These are phyloP conservation scores for Lontra canadensis DNA, from an alignment of 2,113 vertebrate genomes.

Conservation along the genomic window DNA sequence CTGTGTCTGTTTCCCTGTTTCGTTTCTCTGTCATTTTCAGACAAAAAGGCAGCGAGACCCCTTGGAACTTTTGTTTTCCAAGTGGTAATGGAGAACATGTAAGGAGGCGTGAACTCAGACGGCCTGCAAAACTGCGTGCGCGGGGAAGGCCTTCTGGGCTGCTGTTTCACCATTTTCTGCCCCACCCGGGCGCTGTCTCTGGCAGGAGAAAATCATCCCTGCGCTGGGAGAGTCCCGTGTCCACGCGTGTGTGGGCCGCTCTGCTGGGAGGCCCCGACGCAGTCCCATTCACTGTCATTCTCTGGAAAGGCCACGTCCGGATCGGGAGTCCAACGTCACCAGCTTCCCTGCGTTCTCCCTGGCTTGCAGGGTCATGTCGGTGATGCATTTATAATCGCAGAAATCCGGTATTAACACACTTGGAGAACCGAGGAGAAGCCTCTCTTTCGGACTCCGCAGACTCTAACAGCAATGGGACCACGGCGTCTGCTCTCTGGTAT, in stretches of 20 bases:
- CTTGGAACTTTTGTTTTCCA: constrained; percentile 52
- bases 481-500: rapidly evolving
- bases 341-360: neutral
- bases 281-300: rapidly evolving
- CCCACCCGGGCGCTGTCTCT: rapidly evolving
- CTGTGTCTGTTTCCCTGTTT: neutral
- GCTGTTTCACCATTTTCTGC: neutral
- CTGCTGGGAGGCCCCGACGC: rapidly evolving
- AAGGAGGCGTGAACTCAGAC: neutral
- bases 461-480: neutral
- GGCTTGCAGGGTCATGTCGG: rapidly evolving
- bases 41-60: neutral
- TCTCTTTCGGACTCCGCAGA: neutral
- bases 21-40: neutral
- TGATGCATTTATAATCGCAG: rapidly evolving
- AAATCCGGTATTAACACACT: rapidly evolving
- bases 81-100: neutral
- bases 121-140: neutral
- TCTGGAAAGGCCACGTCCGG: rapidly evolving
- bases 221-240: no score
- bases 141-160: neutral
- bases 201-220: neutral
- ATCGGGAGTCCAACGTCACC: rapidly evolving
- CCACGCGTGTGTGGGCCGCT: rapidly evolving
- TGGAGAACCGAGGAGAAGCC: rapidly evolving